Conservation (phyloP, 53 echinoderm and acorn worm genomes). For the Echinarachnius parma region DNA sequence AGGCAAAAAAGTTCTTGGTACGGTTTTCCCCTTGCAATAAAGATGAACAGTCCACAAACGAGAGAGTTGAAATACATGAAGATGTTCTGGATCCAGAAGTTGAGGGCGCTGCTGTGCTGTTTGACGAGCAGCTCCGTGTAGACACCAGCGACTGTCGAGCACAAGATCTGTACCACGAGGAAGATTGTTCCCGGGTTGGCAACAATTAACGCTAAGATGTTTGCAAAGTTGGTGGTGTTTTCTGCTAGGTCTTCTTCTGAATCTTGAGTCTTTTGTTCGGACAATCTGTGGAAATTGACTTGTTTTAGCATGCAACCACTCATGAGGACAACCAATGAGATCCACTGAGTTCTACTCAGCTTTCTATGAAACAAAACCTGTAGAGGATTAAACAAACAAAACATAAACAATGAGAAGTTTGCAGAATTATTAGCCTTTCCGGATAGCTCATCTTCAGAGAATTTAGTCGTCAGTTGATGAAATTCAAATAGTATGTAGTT, state of each 20-base stretch:
- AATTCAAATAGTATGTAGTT: too few relatives aligned
- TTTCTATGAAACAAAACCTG: constrained; percentile 67
- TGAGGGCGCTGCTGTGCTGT: constrained; percentile 34
- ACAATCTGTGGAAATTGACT: too few relatives aligned
- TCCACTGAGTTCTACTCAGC: constrained; percentile 75
- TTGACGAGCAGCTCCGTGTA: constrained; percentile 92
- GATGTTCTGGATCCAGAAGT: constrained; percentile 93
- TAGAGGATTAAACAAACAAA: too few relatives aligned
- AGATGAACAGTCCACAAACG: constrained; percentile 49
- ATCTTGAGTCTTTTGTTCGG: too few relatives aligned
- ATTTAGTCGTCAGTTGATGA: too few relatives aligned
- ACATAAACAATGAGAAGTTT: too few relatives aligned
- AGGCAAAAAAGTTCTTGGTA: constrained; percentile 7
- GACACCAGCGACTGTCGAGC: constrained; percentile 83
- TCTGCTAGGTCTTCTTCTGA: too few relatives aligned
- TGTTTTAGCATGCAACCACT: constrained; percentile 78
- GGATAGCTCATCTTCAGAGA: too few relatives aligned
- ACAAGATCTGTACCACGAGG: constrained; percentile 68
- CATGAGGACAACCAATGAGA: constrained; percentile 74
- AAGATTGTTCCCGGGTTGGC: constrained; percentile 37
- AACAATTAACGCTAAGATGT: constrained; percentile 1
- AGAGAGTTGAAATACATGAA: constrained; percentile 82
- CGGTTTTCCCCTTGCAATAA: constrained; percentile 12
- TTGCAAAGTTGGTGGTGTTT: background rate
- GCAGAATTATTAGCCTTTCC: too few relatives aligned